Evolutionary conservation across 2,113 vertebrate species (phyloP).

Genomic region (Salvelinus sp.): DNA sequence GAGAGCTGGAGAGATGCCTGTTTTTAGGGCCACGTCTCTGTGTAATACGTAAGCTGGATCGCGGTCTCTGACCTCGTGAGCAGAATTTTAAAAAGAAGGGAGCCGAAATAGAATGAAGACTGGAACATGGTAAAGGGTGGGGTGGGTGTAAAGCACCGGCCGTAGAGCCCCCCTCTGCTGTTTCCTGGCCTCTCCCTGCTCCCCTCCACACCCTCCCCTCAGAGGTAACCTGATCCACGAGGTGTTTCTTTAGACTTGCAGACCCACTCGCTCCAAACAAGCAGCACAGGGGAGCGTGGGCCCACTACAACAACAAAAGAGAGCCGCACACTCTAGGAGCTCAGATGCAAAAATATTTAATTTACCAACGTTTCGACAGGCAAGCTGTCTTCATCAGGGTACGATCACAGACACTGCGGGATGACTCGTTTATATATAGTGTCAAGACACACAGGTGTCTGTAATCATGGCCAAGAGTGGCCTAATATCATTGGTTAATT

Average conservation of each 20-base stretch:
- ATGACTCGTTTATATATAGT: no score
- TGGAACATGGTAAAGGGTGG: not conserved
- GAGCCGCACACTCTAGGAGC: no score
- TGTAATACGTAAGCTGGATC: not conserved
- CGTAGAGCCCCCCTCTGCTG: not conserved
- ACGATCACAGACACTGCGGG: no score
- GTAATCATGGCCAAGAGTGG: no score
- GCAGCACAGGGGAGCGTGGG: slow-evolving; percentile 22
- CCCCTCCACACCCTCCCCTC: slow-evolving; percentile 32
- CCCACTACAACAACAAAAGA: no score
- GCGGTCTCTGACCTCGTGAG: slow-evolving; percentile 38
- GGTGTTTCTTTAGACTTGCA: slow-evolving; percentile 64
- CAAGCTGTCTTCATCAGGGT: no score
- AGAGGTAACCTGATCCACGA: slow-evolving; percentile 65
- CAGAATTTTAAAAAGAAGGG: slow-evolving; percentile 35
- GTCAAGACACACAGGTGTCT: no score
- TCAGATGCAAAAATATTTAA: no score
- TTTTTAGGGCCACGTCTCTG: not conserved
- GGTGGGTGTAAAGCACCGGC: not conserved
- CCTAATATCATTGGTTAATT: no score
- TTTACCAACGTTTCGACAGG: no score
- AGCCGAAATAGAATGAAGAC: slow-evolving; percentile 56
- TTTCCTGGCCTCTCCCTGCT: slow-evolving; percentile 32
- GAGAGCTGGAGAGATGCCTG: not conserved
- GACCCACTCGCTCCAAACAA: slow-evolving; percentile 42